Base-by-base conservation (phyloP, 2,113 vertebrate species). In the Ameiurus melas region DNA sequence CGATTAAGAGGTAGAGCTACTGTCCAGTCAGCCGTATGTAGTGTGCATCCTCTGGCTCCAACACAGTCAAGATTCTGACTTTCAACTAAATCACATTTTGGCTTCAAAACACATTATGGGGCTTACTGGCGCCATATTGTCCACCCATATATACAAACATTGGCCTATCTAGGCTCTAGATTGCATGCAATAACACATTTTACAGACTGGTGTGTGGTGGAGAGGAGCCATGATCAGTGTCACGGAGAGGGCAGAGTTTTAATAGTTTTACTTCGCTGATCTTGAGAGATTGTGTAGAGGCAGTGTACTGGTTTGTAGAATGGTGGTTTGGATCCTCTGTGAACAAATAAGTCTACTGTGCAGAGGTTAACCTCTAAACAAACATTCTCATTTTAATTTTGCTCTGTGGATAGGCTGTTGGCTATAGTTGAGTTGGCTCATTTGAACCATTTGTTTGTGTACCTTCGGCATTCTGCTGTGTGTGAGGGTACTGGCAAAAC, bases 401-500 rank as follows among this genome's bases (percentile, higher is more conserved):
- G 78, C 57, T 62, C 22, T 60, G 4, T 83, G 33, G 16, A 39
- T 62, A 43, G 53, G 57, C 19, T 62, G 27, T 39, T 82, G 80
- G 66, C 30, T 70, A 36, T 20, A 33, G 43, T 55, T 70, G 64
- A 33, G 39, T 33, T 71, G n/a, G 62, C 25, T 55, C n/a, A 33
- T 70, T 84, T 71, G 66, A 85, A 36, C 66, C 83, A 55, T 17
- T 85, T 85, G 83, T 85, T 85, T 71, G 62, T 85, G n/a, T 70
- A 71, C 66, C 17, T 85, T 85, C 36, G 55, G 30, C 43, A 55
- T 53, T 85, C 83, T 71, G 66, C 83, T 33, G 79, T 60, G 43
- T 79, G 43, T 84, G 83, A 71, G 83, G 19, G 83, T 19, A 22
- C n/a, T 85, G 83, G n/a, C 39, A 47, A 70, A 84, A 82, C 30